Evolutionary conservation across 2,888 invertebrate genomes (phyloP).

Genomic region (Barypeithes pellucidus): DNA sequence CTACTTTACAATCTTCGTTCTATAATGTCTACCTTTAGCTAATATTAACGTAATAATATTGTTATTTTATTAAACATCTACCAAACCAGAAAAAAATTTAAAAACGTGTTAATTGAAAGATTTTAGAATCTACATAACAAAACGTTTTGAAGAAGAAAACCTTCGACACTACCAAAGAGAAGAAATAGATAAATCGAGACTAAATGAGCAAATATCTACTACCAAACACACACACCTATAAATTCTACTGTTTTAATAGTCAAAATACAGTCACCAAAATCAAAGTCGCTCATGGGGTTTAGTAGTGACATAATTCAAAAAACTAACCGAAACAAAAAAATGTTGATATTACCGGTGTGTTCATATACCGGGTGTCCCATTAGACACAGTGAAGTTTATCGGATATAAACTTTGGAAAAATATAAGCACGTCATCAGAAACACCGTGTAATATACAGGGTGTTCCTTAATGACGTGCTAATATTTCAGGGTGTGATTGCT

Average conservation of each 20-base stretch:
- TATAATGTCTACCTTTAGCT: background rate
- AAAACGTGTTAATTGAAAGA: constrained; percentile 29
- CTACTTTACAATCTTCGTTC: background rate
- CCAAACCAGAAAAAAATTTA: background rate
- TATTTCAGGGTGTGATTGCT: too few relatives aligned
- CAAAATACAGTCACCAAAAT: background rate
- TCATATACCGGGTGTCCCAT: too few relatives aligned
- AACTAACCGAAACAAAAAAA: too few relatives aligned
- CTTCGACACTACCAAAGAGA: constrained; percentile 44
- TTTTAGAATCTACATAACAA: constrained; percentile 11
- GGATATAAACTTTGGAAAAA: too few relatives aligned
- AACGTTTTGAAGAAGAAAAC: constrained; percentile 41
- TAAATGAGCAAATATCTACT: constrained; percentile 10
- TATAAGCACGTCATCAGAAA: too few relatives aligned
- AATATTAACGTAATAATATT: background rate
- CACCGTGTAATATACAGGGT: too few relatives aligned
- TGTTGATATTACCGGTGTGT: too few relatives aligned
- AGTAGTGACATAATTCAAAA: too few relatives aligned
- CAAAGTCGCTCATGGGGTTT: background rate
- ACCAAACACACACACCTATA: constrained; percentile 15
- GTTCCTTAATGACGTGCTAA: too few relatives aligned
- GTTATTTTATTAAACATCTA: background rate
- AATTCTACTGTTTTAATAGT: background rate
- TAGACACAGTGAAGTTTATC: too few relatives aligned
- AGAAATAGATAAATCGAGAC: constrained; percentile 1